A percentile compares a stretch with the other conserved stretches of the same genome.
Conservation (phyloP, 2,113 vertebrate species). For the Serilophus lunatus region DNA sequence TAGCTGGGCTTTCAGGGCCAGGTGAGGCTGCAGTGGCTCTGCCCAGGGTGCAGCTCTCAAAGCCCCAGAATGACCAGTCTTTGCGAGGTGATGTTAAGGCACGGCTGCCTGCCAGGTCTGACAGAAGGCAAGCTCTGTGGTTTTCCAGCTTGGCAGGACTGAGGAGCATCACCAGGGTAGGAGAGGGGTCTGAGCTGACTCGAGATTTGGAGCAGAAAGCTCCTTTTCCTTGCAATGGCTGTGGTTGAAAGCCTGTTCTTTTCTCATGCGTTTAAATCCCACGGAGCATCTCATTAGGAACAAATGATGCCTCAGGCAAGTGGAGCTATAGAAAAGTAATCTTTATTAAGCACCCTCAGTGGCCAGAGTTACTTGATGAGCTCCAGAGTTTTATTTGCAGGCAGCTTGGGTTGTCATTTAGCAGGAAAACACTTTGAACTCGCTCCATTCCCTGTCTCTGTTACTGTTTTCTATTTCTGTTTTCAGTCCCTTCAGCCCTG, state of each 20-base stretch:
- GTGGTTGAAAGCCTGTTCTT: background rate
- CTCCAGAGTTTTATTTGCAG: slow-evolving; percentile 32
- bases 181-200: background rate
- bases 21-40: background rate
- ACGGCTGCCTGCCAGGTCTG: background rate
- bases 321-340: slow-evolving; percentile 24
- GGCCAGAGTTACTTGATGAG: slow-evolving; percentile 49
- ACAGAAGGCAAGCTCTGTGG: background rate
- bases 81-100: background rate
- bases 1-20: background rate
- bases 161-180: background rate
- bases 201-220: background rate
- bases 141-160: background rate
- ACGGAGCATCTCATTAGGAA: slow-evolving; percentile 43
- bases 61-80: background rate
- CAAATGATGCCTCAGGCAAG: slow-evolving; percentile 51
- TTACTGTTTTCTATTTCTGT: background rate
- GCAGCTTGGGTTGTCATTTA: background rate
- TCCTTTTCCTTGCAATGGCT: background rate
- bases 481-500: background rate
- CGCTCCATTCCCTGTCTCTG: background rate
- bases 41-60: background rate
- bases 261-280: slow-evolving; percentile 20
- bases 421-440: slow-evolving; percentile 16
- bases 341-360: slow-evolving; percentile 48